Evolutionary conservation across 2,113 vertebrate genomes (phyloP).

Genomic region (Gallinago undulata): DNA sequence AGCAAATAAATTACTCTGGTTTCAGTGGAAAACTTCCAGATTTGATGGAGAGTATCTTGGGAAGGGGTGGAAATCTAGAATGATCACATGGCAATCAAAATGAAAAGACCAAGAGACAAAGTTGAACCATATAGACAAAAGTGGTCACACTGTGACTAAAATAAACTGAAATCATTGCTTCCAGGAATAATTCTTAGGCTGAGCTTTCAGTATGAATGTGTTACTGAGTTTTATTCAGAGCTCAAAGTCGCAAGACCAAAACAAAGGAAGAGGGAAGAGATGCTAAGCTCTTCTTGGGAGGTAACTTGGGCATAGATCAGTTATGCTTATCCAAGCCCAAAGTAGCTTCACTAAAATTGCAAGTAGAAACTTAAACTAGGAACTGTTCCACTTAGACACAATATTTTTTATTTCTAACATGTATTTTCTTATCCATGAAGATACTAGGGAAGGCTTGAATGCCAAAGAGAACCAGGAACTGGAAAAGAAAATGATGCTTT

Average conservation of each 20-base stretch:
- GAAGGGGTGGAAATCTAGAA: not conserved
- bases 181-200: not conserved
- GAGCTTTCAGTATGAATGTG: not conserved
- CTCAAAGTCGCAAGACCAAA: not conserved
- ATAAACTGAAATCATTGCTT: not conserved
- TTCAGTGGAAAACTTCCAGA: not conserved
- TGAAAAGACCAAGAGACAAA: not conserved
- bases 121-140: not conserved
- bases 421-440: not conserved
- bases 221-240: not conserved
- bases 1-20: not conserved
- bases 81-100: not conserved
- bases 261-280: not conserved
- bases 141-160: not conserved
- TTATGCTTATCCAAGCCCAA: not conserved
- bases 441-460: not conserved
- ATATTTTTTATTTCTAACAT: not conserved
- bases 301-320: not conserved
- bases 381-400: not conserved
- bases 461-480: not conserved
- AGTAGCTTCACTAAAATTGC: not conserved
- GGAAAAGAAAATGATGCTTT: not conserved
- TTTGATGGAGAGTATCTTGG: not conserved
- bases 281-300: not conserved
- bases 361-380: not conserved